These are phyloP conservation scores for Catharus minimus DNA, from an alignment of 2,113 vertebrate genomes.

Conservation along the genomic window DNA sequence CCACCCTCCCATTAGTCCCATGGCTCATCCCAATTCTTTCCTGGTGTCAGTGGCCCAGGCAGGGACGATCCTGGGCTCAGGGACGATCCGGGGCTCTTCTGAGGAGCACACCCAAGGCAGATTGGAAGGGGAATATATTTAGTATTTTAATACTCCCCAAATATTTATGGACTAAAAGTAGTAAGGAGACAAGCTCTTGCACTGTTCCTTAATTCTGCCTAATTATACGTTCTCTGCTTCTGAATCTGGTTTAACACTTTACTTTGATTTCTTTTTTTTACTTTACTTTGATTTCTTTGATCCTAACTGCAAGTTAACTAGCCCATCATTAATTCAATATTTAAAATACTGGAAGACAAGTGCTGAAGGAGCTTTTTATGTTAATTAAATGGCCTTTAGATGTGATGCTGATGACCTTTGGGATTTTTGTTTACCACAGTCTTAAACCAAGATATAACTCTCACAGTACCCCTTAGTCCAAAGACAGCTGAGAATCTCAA, in stretches of 20 bases:
- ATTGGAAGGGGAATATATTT: background rate
- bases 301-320: background rate
- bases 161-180: background rate
- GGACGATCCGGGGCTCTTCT: background rate
- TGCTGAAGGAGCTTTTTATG: background rate
- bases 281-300: background rate
- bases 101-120: rapidly evolving
- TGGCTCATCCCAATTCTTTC: background rate
- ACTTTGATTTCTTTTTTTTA: background rate
- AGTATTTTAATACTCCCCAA: background rate
- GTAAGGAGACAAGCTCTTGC: background rate
- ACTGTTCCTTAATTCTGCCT: background rate
- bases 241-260: background rate
- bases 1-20: background rate
- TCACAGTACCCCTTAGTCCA: background rate
- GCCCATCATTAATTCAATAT: background rate
- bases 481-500: background rate
- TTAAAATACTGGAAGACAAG: background rate
- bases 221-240: background rate
- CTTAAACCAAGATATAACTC: background rate
- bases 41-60: background rate
- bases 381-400: background rate
- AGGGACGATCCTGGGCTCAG: background rate
- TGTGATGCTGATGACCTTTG: background rate
- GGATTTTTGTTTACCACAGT: background rate